These are phyloP conservation scores for Acronicta leporina DNA, from an alignment of 2,888 invertebrate genomes.

Conservation along the genomic window DNA sequence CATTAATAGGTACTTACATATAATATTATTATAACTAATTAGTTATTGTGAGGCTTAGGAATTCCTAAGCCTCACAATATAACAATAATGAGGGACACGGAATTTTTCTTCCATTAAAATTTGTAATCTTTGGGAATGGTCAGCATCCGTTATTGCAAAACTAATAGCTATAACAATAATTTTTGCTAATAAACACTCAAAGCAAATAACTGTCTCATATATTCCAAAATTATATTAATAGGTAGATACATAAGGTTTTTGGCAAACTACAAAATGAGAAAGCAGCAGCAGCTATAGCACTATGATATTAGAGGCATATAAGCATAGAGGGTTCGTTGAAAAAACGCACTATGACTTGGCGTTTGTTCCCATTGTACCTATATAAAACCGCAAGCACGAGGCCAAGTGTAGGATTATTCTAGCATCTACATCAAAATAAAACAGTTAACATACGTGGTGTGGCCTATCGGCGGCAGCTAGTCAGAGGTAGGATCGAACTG, in stretches of 20 bases:
- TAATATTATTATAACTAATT: neutral
- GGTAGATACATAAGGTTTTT: conserved; percentile 12
- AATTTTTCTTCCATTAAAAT: no score
- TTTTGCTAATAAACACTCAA: neutral
- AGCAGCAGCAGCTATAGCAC: conserved; percentile 19
- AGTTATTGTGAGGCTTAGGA: no score
- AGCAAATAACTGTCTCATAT: neutral
- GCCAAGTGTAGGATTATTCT: neutral
- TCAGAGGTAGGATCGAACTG: conserved; percentile 99
- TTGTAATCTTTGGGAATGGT: no score
- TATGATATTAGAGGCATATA: neutral
- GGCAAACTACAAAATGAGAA: conserved; percentile 4
- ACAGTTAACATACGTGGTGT: conserved; percentile 89
- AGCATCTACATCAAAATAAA: conserved; percentile 2
- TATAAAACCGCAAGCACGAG: conserved; percentile 1
- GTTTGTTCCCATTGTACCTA: neutral
- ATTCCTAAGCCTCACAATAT: neutral
- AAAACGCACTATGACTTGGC: no score
- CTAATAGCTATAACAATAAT: no score
- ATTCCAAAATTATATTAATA: neutral
- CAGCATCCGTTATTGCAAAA: no score
- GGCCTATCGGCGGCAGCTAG: conserved; percentile 96
- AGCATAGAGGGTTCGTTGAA: neutral
- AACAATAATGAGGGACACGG: no score
- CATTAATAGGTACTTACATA: conserved; percentile 2